phyloP scores from a whole-genome alignment of 2,888 invertebrate species.

The Ganaspis brasiliensis region DNA sequence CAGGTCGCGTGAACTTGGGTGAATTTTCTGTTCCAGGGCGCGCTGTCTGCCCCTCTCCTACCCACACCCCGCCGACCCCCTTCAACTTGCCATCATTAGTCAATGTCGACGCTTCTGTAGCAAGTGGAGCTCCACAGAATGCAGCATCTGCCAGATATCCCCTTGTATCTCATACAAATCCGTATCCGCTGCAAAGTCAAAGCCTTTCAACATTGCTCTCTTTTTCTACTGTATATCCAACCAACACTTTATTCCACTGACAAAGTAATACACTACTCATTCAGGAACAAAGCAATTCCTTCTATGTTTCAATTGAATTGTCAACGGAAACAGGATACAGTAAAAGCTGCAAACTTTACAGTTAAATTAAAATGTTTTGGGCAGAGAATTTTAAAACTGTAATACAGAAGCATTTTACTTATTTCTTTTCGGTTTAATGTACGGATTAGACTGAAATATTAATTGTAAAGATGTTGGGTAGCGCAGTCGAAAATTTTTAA shows the following conservation, averaged over 20 bases:
- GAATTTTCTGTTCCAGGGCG: slow-evolving; percentile 80
- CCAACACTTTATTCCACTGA: not conserved
- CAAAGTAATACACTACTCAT: not conserved
- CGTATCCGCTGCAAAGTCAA: slow-evolving; percentile 54
- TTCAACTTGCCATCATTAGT: slow-evolving; percentile 79
- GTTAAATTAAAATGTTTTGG: no score
- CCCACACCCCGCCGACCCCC: slow-evolving; percentile 67
- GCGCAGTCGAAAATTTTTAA: no score
- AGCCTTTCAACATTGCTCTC: slow-evolving; percentile 7
- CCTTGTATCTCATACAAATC: slow-evolving; percentile 74
- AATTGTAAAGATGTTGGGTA: no score
- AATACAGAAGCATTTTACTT: no score
- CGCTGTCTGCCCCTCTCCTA: slow-evolving; percentile 75
- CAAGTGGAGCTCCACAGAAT: slow-evolving; percentile 76
- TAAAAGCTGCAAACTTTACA: no score
- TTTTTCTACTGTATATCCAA: not conserved
- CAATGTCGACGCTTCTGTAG: slow-evolving; percentile 79
- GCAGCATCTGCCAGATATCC: slow-evolving; percentile 77
- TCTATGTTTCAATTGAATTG: no score
- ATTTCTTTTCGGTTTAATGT: no score
- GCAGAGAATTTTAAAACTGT: no score
- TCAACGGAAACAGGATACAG: no score
- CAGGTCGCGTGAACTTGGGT: slow-evolving; percentile 81
- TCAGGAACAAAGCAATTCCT: no score
- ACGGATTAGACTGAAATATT: no score